phyloP scores from a whole-genome alignment of 2,113 vertebrate genomes.

The Leptobrachium leishanense region DNA sequence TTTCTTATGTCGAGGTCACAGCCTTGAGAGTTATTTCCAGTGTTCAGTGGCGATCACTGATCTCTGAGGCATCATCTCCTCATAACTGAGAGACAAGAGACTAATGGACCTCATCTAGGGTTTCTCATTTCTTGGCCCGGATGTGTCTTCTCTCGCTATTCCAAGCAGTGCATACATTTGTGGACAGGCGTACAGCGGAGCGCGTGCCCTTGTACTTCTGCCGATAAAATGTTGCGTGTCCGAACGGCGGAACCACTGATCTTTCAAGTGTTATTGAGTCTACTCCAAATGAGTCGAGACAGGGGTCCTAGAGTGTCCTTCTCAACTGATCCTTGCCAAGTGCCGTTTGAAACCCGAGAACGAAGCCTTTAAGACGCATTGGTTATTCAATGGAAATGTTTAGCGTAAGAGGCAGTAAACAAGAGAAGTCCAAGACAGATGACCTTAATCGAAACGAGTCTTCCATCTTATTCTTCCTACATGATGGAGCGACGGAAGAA shows the following conservation, averaged over 20 bases:
- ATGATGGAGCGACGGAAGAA: too few relatives aligned
- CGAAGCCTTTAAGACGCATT: too few relatives aligned
- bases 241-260: neutral
- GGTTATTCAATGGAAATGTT: too few relatives aligned
- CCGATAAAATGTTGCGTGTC: neutral
- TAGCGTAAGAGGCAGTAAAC: too few relatives aligned
- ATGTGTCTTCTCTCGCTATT: constrained; percentile 14
- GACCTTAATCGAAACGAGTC: too few relatives aligned
- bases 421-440: too few relatives aligned
- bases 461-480: too few relatives aligned
- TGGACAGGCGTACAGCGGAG: constrained; percentile 2
- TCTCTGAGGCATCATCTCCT: neutral
- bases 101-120: neutral
- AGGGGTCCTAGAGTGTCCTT: too few relatives aligned
- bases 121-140: neutral
- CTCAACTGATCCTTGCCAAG: too few relatives aligned
- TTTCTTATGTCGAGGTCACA: constrained; percentile 8
- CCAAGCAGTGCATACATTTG: constrained; percentile 30
- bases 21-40: neutral
- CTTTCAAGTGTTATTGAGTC: too few relatives aligned
- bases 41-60: neutral
- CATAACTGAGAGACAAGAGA: neutral
- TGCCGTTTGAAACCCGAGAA: too few relatives aligned
- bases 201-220: constrained; percentile 1
- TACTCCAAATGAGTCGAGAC: too few relatives aligned